phyloP scores from a whole-genome alignment of 2,888 invertebrate species.

The Rugalucina vietnamica region DNA sequence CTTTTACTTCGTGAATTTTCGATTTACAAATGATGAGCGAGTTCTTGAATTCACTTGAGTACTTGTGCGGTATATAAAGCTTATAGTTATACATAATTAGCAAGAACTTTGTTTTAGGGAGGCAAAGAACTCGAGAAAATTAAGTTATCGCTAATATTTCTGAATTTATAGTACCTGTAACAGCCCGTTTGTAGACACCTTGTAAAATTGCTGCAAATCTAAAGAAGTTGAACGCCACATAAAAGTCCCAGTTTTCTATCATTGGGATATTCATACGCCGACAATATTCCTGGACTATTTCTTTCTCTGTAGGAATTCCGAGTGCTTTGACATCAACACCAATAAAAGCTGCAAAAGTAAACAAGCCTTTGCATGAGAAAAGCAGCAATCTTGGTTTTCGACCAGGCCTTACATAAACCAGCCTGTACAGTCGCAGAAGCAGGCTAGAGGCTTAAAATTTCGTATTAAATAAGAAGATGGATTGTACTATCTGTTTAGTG shows the following conservation, averaged over 20 bases:
- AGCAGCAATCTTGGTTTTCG: no score
- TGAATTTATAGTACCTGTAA: conserved; percentile 72
- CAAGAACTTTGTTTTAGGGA: background rate
- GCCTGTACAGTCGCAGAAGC: no score
- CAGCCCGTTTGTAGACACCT: conserved; percentile 83
- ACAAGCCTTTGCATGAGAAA: no score
- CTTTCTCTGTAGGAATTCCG: conserved; percentile 75
- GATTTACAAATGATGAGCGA: no score
- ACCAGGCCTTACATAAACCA: no score
- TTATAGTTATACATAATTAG: background rate
- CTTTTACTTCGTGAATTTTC: no score
- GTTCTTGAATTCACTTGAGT: background rate
- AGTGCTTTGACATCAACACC: conserved; percentile 62
- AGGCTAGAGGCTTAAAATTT: no score
- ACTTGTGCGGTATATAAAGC: no score
- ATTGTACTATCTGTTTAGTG: no score
- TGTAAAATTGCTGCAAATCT: conserved; percentile 83
- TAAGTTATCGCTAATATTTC: no score
- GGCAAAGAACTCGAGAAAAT: no score
- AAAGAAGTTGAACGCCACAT: conserved; percentile 83
- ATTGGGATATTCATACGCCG: conserved; percentile 65
- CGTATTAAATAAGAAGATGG: no score
- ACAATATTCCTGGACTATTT: conserved; percentile 74
- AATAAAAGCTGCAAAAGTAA: conserved; percentile 55
- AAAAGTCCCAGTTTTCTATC: conserved; percentile 80